Evolutionary conservation across 2,113 vertebrate genomes (phyloP), one percentile per base, ranked within the genome.

Genomic region (Daboia siamensis): DNA sequence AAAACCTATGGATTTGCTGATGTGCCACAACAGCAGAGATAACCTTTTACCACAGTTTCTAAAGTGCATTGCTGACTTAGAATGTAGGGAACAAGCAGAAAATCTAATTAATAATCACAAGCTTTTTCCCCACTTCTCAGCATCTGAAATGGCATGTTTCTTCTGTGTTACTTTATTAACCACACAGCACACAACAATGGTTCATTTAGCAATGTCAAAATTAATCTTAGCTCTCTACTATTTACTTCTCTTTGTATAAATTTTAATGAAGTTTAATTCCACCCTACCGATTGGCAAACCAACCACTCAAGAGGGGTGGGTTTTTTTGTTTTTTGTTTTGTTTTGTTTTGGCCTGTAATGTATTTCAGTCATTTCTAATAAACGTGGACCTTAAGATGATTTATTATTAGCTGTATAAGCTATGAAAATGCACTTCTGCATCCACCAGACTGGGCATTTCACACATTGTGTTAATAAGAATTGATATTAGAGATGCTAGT

Each of bases 211-310:
- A 96, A 94, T 93, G 94, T 96, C 96, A 97, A 97, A 97, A 95
- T 86, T 95, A 96, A 95, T 97, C 94, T 95, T 93, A 90, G 94
- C 88, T 96, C 95, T 92, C 69, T 96, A 93, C 92, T 97, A 95
- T 97, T 97, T 97, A 91, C 93, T 97, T 97, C 95, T 88, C 87
- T 97, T 97, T 96, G 93, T 96, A 94, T 95, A 97, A 96, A 97
- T 96, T 95, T 96, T 97, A 97, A 97, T 97, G 87, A 93, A 96
- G 96, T 97, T 97, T 97, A 97, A 97, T 97, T 98, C 95, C 93
- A 97, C 91, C 89, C 92, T 93, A 96, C 95, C 95, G 91, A 80
- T 95, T 97, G 94, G 91, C 95, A 97, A 98, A 97, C 96, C 96
- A 97, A 95, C 94, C 95, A 96, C 94, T 96, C 95, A 86, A 94